These are phyloP conservation scores for Eupelmus urozonus DNA, from an alignment of 2,888 invertebrate genomes.

Conservation along the genomic window DNA sequence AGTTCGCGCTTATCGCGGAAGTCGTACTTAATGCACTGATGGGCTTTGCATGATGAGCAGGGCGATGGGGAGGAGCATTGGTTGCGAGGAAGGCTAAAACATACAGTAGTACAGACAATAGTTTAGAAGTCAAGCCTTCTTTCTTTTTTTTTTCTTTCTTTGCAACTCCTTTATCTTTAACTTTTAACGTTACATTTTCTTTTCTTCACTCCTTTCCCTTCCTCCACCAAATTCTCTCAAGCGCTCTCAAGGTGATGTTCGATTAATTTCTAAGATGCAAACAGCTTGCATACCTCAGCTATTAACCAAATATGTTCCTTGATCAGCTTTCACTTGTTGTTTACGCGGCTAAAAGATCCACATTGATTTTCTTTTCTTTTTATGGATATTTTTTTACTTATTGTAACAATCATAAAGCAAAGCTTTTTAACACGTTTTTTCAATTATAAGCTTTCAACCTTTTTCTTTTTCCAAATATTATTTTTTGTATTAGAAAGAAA, in stretches of 20 bases:
- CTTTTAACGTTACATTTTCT: neutral
- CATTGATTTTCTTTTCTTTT: slow-evolving; percentile 5
- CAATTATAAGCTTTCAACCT: too few species aligned
- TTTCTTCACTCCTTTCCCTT: neutral
- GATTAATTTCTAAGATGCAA: neutral
- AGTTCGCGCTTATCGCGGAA: slow-evolving; percentile 2
- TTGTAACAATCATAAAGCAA: too few species aligned
- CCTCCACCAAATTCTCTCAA: slow-evolving; percentile 5
- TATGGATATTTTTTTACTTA: too few species aligned
- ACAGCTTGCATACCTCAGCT: neutral
- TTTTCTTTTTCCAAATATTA: too few species aligned
- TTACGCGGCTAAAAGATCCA: slow-evolving; percentile 14
- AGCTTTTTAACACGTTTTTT: too few species aligned
- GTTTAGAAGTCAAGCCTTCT: slow-evolving; percentile 49
- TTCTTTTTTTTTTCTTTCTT: slow-evolving; percentile 2
- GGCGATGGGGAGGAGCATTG: slow-evolving; percentile 83
- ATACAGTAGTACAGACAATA: slow-evolving; percentile 62
- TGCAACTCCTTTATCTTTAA: neutral
- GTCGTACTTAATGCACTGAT: slow-evolving; percentile 59
- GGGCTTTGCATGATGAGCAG: slow-evolving; percentile 74
- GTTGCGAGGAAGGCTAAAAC: slow-evolving; percentile 87
- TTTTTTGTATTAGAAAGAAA: too few species aligned
- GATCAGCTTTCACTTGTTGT: neutral
- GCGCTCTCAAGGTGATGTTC: neutral
- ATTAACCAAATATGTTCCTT: neutral